Percentiles rank a stretch among this genome's conserved stretches.
These are phyloP conservation scores for Salticus scenicus DNA, from an alignment of 2,888 invertebrate genomes.

Conservation along the genomic window DNA sequence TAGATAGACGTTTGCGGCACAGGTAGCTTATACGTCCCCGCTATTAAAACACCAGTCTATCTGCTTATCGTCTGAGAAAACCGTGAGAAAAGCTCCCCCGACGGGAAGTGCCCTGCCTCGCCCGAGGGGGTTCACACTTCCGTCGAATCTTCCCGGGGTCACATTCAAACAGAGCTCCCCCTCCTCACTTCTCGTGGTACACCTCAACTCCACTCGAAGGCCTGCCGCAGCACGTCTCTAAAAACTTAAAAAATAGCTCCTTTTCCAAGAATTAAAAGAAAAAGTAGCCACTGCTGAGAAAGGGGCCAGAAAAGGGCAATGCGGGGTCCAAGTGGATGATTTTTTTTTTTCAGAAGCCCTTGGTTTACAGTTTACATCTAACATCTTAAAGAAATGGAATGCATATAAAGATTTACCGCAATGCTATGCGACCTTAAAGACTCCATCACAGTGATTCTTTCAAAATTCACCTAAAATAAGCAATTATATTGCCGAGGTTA, in stretches of 20 bases:
- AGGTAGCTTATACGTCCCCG: slow-evolving; percentile 21
- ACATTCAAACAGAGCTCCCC: slow-evolving; percentile 34
- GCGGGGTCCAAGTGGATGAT: no score
- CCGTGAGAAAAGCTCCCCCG: slow-evolving; percentile 49
- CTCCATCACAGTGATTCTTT: no score
- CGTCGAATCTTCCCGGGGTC: slow-evolving; percentile 34
- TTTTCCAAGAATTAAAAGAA: no score
- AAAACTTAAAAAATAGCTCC: no score
- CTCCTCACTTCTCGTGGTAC: not conserved
- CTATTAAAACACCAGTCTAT: slow-evolving; percentile 2
- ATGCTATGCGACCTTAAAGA: no score
- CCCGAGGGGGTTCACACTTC: slow-evolving; percentile 55
- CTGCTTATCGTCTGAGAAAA: not conserved
- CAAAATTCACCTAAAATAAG: no score
- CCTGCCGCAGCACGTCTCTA: not conserved
- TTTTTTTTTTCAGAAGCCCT: no score
- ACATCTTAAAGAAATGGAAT: no score
- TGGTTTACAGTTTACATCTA: no score
- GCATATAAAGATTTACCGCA: no score
- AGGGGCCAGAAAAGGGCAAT: no score
- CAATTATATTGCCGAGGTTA: no score
- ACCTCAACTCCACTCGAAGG: not conserved
- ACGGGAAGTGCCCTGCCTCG: slow-evolving; percentile 44
- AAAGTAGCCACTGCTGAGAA: not conserved
- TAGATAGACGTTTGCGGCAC: not conserved